Evolutionary conservation across 2,797 vertebrate species (phyloP).

Genomic region (Lutjanus campechanus): DNA sequence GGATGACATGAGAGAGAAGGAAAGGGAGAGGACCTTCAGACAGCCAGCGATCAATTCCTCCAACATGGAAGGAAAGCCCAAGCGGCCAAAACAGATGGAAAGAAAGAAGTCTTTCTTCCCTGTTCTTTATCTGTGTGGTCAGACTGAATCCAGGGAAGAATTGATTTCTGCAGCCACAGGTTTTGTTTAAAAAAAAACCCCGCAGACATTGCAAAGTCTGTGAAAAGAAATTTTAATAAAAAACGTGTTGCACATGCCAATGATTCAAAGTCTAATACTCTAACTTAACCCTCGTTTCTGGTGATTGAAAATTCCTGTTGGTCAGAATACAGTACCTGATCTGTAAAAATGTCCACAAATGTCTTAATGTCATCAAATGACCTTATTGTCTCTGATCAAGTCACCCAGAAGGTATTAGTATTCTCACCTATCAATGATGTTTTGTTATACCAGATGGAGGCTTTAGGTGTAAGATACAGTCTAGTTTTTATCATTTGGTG

Average conservation of each 20-base stretch:
- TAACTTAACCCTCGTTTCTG: slow-evolving; percentile 9
- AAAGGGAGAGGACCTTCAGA: slow-evolving; percentile 80
- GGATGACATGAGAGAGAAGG: slow-evolving; percentile 73
- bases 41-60: slow-evolving; percentile 78
- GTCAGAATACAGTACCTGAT: no score
- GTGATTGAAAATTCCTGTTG: background rate
- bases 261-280: slow-evolving; percentile 12
- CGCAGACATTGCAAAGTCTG: slow-evolving; percentile 3
- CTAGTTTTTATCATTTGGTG: no score
- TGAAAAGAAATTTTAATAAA: slow-evolving; percentile 4
- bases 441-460: no score
- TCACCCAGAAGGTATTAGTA: no score
- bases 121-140: slow-evolving; percentile 43
- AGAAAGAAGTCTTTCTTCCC: slow-evolving; percentile 12
- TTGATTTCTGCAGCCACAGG: slow-evolving; percentile 55
- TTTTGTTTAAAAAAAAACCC: slow-evolving; percentile 6
- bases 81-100: slow-evolving; percentile 41
- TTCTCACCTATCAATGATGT: no score
- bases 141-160: slow-evolving; percentile 52
- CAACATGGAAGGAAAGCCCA: slow-evolving; percentile 74
- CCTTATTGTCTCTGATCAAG: no score
- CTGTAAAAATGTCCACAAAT: no score
- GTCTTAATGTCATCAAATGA: no score
- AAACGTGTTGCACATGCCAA: slow-evolving; percentile 23
- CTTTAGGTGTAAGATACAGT: no score